Base-by-base conservation (phyloP, 2,888 invertebrate genomes). In the Teleiodes luculella region DNA sequence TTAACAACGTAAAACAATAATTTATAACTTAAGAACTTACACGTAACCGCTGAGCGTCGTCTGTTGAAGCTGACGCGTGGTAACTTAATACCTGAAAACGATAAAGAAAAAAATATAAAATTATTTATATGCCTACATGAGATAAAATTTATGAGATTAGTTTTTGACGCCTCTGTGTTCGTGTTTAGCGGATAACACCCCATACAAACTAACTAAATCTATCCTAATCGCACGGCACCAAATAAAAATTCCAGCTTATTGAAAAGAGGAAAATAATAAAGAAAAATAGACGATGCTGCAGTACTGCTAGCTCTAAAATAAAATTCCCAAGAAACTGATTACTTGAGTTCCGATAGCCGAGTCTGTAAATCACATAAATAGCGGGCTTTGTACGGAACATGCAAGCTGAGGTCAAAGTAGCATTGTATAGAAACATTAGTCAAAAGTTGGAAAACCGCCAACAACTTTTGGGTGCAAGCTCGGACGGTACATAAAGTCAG, bases 21-120 rank as follows among this genome's bases (percentile, higher is more conserved):
- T 35, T 13, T 13, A 53, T 53, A 31, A n/a, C 35, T 4, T 48
- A 18, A 31, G 49, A 63, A 91, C 93, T 92, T 90, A 96, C 96
- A 90, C 95, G 93, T 78, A 98, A 91, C 80, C 93, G 92, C 76
- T 94, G 93, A 52, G 97, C 97, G 84, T 98, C 98, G 75, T 98
- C 97, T 66, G 94, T 79, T 57, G 95, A 94, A 55, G 98, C 97
- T 31, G 97, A 96, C 53, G 98, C 98, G 86, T 98, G 98, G 90
- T 98, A 98, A 81, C 97, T 97, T 69, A 98, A 90, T 63, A 92
- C 92, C 90, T 90, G 86, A 41, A 86, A 79, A n/a, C 1, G n/a
- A 24, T 28, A 24, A 43, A 24, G 20, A 28, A n/a, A 1, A 3
- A 41, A 41, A 18, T n/a, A n/a, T n/a, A n/a, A n/a, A n/a, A n/a